Percentiles rank a stretch among this genome's conserved stretches.
Evolutionary conservation across 92 coral and sea anemone genomes (phyloP).

Genomic region (Diadumene lineata): DNA sequence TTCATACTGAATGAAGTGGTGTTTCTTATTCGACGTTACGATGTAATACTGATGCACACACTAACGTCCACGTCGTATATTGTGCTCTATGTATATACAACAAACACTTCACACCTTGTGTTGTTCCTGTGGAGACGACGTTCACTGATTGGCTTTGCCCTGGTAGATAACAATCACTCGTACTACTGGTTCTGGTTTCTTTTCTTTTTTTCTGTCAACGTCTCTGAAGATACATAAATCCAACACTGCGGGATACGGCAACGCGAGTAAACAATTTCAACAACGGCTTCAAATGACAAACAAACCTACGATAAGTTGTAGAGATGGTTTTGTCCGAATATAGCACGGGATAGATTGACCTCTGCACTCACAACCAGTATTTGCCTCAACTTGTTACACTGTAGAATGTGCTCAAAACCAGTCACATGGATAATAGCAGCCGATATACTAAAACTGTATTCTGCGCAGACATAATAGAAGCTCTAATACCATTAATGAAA

Average conservation of each 20-base stretch:
- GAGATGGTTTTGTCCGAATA: slow-evolving; percentile 25
- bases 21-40: neutral
- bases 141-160: slow-evolving; percentile 34
- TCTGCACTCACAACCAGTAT: slow-evolving; percentile 7
- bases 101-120: slow-evolving; percentile 43
- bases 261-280: slow-evolving; percentile 9
- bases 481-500: slow-evolving; percentile 1
- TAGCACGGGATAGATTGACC: slow-evolving; percentile 23
- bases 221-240: slow-evolving; percentile 30
- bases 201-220: slow-evolving; percentile 9
- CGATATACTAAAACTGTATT: neutral
- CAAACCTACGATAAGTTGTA: neutral
- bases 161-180: slow-evolving; percentile 22
- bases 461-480: neutral
- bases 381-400: slow-evolving; percentile 38
- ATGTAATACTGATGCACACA: neutral
- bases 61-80: no score
- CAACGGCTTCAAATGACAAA: slow-evolving; percentile 35
- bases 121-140: slow-evolving; percentile 11
- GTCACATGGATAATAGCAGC: slow-evolving; percentile 1
- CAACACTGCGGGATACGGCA: neutral
- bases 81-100: slow-evolving; percentile 21
- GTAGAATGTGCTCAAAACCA: slow-evolving; percentile 11
- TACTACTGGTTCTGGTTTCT: slow-evolving; percentile 13
- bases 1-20: neutral